A percentile compares a stretch with the other conserved stretches of the same genome.
These are phyloP conservation scores for Zosterops lateralis DNA, from an alignment of 2,113 vertebrate species.

Conservation along the genomic window DNA sequence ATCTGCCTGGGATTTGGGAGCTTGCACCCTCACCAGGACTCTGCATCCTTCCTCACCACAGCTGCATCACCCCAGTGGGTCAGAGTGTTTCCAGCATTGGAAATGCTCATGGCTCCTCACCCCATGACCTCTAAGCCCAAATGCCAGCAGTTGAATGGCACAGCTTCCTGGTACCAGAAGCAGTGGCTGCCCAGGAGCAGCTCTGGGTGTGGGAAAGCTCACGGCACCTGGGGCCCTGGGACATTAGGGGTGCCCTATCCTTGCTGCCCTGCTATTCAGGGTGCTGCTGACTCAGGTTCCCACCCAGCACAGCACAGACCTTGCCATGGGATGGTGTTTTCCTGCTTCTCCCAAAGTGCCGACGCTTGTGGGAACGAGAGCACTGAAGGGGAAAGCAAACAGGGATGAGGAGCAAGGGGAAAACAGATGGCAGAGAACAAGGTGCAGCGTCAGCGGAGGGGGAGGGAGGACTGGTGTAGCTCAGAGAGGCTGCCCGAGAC, in stretches of 20 bases:
- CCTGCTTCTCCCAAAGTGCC: constrained; percentile 47
- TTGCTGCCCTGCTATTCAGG: fast-evolving
- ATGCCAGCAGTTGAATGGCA: fast-evolving
- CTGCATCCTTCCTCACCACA: fast-evolving
- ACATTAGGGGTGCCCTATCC: not conserved
- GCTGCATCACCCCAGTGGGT: not conserved
- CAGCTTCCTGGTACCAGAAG: fast-evolving
- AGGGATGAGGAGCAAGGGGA: not conserved
- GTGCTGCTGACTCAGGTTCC: constrained; percentile 44
- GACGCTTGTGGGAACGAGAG: constrained; percentile 21
- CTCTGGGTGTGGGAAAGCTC: fast-evolving
- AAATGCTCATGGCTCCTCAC: not conserved
- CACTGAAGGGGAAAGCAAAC: constrained; percentile 38
- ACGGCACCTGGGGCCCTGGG: fast-evolving
- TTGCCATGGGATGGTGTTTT: not conserved
- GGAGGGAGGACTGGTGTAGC: not conserved
- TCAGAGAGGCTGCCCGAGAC: fast-evolving
- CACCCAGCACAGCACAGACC: not conserved
- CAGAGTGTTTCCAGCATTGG: not conserved
- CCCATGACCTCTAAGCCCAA: fast-evolving
- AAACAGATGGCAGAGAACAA: constrained; percentile 34
- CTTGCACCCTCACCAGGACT: not conserved
- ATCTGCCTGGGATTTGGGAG: not conserved
- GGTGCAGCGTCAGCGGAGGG: not conserved
- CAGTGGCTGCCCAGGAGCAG: not conserved